Evolutionary conservation across 2,888 invertebrate species (phyloP), one percentile per base, ranked within the genome.

Genomic region (Pardosa pseudoannulata): DNA sequence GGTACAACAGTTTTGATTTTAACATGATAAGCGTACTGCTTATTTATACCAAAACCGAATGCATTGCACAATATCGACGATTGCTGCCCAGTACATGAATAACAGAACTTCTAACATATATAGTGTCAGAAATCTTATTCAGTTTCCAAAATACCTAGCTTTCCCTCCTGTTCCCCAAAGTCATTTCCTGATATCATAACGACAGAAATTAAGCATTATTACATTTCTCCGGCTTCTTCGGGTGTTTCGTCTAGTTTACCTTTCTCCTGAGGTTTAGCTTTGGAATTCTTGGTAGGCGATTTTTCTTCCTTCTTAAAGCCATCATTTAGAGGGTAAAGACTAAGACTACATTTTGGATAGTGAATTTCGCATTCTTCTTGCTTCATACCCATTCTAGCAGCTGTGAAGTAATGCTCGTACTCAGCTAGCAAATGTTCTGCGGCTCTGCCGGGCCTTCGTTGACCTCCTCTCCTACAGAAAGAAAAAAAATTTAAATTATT

Each of bases 371-470:
- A 88, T 5, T 81, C 39, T 9, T 70, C 82, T 29, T 82, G 73
- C 13, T 74, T 62, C 79, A 88, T 79, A 1, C 87, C 87, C 74
- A 82, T 78, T 28, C 82, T 72, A 11, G 87, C 87, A 3, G 87
- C 87, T 0, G 19, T 74, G 31, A 82, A 88, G 62, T 82, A 88
- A 46, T 88, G 82, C 29, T 88, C 82, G 32, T 87, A 87, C n/a
- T 87, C 65, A 1, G 72, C 56, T 11, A 87, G 39, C 1, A 87
- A 39, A 13, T 80, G 71, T n/a, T 87, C 79, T 0, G 80, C 80
- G 1, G 87, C 87, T 39, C 80, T 32, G 1, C 79, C 79, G 13
- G 87, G 80, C 19, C 80, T 28, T 11, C 76, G 79, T 19, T 87
- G 74, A 1, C 87, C 87, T 0, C 87, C 87, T 11, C 76, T 46